phyloP scores from a whole-genome alignment of 2,113 vertebrate species.

The Genyomyrus donnyi region DNA sequence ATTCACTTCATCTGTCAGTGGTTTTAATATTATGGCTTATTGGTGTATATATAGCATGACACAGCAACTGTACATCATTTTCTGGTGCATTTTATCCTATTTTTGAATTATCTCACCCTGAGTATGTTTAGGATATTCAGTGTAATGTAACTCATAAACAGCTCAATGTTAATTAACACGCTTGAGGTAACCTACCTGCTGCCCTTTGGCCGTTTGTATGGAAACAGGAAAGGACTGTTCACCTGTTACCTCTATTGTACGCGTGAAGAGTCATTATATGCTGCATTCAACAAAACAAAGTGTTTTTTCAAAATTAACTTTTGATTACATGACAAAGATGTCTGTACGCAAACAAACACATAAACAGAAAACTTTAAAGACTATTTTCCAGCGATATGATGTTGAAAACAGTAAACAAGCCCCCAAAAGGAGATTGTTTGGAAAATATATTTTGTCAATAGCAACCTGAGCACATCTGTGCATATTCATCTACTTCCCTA shows the following conservation, averaged over 20 bases:
- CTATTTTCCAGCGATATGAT: neutral
- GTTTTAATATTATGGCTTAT: neutral
- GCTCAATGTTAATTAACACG: neutral
- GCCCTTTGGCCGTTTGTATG: neutral
- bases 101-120: neutral
- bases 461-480: neutral
- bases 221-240: neutral
- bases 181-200: neutral
- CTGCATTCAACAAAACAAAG: neutral
- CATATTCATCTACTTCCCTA: neutral
- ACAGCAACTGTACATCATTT: neutral
- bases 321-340: neutral
- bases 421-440: neutral
- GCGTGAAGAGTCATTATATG: neutral
- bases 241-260: neutral
- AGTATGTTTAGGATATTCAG: neutral
- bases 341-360: neutral
- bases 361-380: neutral
- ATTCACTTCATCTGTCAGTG: neutral
- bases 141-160: neutral
- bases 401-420: neutral
- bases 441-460: neutral
- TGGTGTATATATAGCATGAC: neutral
- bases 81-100: neutral
- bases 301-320: neutral